Evolutionary conservation across 2,797 vertebrate species (phyloP).

Genomic region (Dallia pectoralis): DNA sequence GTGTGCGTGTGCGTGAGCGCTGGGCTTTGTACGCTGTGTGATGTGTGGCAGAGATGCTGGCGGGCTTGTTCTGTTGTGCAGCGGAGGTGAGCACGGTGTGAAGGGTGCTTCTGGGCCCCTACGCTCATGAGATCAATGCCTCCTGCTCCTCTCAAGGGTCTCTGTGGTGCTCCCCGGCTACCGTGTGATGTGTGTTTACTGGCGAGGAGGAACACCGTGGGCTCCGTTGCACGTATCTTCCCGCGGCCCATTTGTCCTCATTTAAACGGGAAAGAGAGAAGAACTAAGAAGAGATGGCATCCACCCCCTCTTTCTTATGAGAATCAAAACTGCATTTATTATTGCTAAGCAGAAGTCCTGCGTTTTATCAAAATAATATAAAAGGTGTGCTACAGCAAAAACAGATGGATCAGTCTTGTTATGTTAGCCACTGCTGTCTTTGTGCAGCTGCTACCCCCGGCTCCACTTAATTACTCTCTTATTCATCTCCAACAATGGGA

Average conservation of each 20-base stretch:
- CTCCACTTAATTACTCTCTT: constrained; percentile 74
- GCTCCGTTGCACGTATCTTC: constrained; percentile 40
- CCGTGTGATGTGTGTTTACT: constrained; percentile 61
- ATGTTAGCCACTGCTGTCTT: constrained; percentile 56
- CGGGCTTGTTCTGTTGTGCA: neutral
- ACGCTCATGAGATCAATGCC: constrained; percentile 65
- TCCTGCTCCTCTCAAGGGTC: constrained; percentile 59
- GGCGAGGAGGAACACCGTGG: constrained; percentile 45
- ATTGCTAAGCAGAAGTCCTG: constrained; percentile 66
- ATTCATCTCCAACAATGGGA: constrained; percentile 72
- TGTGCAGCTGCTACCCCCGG: constrained; percentile 63
- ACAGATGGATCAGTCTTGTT: constrained; percentile 64
- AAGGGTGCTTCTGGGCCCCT: constrained; percentile 53
- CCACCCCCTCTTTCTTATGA: constrained; percentile 57
- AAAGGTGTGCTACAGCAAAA: constrained; percentile 62
- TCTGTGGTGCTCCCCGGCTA: constrained; percentile 54
- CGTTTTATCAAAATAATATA: constrained; percentile 71
- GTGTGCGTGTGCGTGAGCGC: neutral
- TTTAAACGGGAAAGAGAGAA: constrained; percentile 61
- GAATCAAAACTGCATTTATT: constrained; percentile 63
- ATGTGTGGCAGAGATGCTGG: constrained; percentile 23
- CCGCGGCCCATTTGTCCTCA: constrained; percentile 68
- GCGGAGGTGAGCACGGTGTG: constrained; percentile 21
- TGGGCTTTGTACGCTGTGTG: constrained; percentile 19
- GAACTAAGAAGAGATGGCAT: constrained; percentile 45